A percentile compares a stretch with the other conserved stretches of the same genome.
Conservation (phyloP, 30 jellyfish, hydroid and myxozoan species). For the Pseudorhiza aurosa region DNA sequence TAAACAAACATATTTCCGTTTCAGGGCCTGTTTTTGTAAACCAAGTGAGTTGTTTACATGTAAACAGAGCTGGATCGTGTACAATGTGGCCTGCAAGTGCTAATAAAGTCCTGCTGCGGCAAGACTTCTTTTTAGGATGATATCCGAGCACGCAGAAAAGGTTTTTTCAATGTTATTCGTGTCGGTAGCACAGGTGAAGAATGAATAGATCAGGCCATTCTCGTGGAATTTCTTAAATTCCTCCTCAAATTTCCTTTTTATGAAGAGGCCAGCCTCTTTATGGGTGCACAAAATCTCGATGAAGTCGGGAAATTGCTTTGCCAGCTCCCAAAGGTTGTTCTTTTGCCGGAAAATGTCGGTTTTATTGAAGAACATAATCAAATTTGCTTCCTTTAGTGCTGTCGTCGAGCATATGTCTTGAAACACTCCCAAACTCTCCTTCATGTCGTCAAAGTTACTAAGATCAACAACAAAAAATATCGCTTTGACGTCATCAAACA, state of each 20-base stretch:
- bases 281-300: slow-evolving; percentile 4
- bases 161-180: slow-evolving; percentile 54
- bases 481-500: slow-evolving; percentile 70
- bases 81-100: neutral
- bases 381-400: slow-evolving; percentile 24
- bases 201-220: slow-evolving; percentile 34
- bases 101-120: slow-evolving; percentile 64
- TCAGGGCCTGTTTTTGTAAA: neutral
- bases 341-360: slow-evolving; percentile 49
- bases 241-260: slow-evolving; percentile 25
- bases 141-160: slow-evolving; percentile 56
- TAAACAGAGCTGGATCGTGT: too few relatives aligned
- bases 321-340: slow-evolving; percentile 6
- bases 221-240: neutral
- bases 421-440: slow-evolving; percentile 55
- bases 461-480: slow-evolving; percentile 53
- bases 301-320: slow-evolving; percentile 40
- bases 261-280: slow-evolving; percentile 38
- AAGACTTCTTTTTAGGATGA: slow-evolving; percentile 35
- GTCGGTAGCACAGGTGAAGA: slow-evolving; percentile 72
- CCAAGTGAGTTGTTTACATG: neutral
- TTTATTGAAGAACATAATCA: slow-evolving; percentile 57
- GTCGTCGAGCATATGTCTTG: slow-evolving; percentile 33
- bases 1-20: neutral
- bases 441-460: slow-evolving; percentile 31